These are phyloP conservation scores for Hippopotamus amphibius DNA, from an alignment of 2,113 vertebrate genomes.

Conservation along the genomic window DNA sequence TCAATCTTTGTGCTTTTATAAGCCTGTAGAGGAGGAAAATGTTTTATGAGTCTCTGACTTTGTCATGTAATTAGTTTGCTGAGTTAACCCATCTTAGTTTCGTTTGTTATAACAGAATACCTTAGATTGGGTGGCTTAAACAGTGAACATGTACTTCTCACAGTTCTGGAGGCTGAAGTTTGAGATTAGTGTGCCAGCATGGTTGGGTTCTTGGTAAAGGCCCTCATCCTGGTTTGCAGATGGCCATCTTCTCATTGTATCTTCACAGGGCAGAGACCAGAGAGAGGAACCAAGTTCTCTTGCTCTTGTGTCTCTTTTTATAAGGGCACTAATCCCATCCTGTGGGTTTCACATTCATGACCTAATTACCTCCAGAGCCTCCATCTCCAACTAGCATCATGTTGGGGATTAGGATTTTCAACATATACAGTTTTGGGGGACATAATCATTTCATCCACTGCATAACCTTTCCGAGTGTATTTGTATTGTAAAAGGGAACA, in stretches of 20 bases:
- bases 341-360: neutral
- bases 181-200: neutral
- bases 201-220: neutral
- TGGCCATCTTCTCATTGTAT: neutral
- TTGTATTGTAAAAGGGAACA: neutral
- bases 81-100: neutral
- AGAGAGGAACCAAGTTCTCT: neutral
- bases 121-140: neutral
- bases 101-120: neutral
- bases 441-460: neutral
- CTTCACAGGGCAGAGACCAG: neutral
- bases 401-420: neutral
- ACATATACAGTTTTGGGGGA: neutral
- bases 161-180: neutral
- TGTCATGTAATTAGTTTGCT: neutral
- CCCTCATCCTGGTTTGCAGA: neutral
- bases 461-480: neutral
- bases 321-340: neutral
- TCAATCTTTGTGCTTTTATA: neutral
- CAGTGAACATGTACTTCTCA: neutral
- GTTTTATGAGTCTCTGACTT: neutral
- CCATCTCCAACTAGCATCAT: neutral
- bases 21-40: neutral
- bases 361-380: neutral
- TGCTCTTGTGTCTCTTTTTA: neutral